Percentiles rank a stretch among this genome's conserved stretches.
phyloP scores from a whole-genome alignment of 2,888 invertebrate genomes.

The Coremacera marginata region DNA sequence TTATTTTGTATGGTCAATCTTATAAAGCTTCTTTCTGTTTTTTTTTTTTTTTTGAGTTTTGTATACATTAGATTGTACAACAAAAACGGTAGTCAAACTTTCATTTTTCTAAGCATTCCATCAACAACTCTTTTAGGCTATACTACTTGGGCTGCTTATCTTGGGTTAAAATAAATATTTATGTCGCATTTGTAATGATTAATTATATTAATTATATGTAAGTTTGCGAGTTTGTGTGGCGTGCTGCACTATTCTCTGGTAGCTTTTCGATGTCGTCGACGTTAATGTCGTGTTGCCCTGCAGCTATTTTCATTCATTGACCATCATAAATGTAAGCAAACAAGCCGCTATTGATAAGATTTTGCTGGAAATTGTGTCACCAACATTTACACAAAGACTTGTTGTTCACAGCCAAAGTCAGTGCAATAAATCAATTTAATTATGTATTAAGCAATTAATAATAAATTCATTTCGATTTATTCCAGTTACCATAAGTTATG shows the following conservation, averaged over 20 bases:
- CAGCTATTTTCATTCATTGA: neutral
- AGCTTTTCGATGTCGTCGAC: no score
- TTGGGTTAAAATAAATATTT: neutral
- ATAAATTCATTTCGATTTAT: constrained; percentile 7
- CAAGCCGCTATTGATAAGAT: neutral
- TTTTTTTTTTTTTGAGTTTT: neutral
- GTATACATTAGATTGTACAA: neutral
- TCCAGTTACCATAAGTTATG: no score
- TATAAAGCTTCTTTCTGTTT: neutral
- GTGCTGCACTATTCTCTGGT: no score
- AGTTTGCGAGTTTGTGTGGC: no score
- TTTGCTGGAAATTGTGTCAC: constrained; percentile 11
- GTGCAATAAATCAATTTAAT: constrained; percentile 17
- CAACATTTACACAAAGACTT: constrained; percentile 1
- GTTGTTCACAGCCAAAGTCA: neutral
- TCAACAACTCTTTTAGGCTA: neutral
- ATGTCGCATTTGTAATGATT: constrained; percentile 4
- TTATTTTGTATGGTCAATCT: no score
- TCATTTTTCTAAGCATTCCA: neutral
- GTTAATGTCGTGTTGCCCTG: neutral
- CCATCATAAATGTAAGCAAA: neutral
- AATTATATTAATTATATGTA: constrained; percentile 6
- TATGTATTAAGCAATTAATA: constrained; percentile 31
- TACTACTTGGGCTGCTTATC: neutral
- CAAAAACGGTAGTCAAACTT: constrained; percentile 1